Evolutionary conservation across 2,888 invertebrate genomes (phyloP), one percentile per base, ranked within the genome.

Genomic region (Nemoura dubitans): DNA sequence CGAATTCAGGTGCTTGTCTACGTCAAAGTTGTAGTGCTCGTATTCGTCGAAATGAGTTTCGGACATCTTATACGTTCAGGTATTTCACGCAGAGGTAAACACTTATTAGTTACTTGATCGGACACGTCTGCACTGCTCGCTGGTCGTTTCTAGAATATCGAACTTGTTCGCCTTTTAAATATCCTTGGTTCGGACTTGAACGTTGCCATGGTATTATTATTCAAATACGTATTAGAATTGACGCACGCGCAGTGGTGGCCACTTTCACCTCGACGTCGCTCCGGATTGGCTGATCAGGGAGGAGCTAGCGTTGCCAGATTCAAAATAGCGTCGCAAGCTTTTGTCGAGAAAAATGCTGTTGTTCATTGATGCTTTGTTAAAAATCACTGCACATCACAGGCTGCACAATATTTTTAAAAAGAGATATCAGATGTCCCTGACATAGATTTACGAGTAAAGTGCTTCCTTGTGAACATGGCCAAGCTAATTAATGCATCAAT

Each of bases 1-100:
- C 80, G 95, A 95, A 92, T 95, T 96, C 88, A 98, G 95, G 91
- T 96, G 95, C 92, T 98, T 98, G 92, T 97, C 98, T 10, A 84
- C 84, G 90, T 97, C 97, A 92, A 96, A 98, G 92, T 98, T 98
- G 94, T 97, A 98, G 91, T 97, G 96, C 91, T 98, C 98, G 94
- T 97, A 97, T 91, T 97, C 95, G 93, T 98, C 98, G 91, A 96
- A 95, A 93, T 96, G 95, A 90, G 93, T 93, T 92, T 96, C 96
- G 90, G 97, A 96, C 97, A 97, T 97, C 91, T 87, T 87, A 36
- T 36, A 43, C 83, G n/a, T 77, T 25, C 28, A 85, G n/a, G 26
- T 27, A 78, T 78, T 78, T 43, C 36, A 83, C 59, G 59, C 21
- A 21, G 14, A 59, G 16, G 59, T 59, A 21, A 59, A 59, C 59